These are phyloP conservation scores for Opisthocomus hoazin DNA, from an alignment of 2,113 vertebrate species.

Conservation along the genomic window DNA sequence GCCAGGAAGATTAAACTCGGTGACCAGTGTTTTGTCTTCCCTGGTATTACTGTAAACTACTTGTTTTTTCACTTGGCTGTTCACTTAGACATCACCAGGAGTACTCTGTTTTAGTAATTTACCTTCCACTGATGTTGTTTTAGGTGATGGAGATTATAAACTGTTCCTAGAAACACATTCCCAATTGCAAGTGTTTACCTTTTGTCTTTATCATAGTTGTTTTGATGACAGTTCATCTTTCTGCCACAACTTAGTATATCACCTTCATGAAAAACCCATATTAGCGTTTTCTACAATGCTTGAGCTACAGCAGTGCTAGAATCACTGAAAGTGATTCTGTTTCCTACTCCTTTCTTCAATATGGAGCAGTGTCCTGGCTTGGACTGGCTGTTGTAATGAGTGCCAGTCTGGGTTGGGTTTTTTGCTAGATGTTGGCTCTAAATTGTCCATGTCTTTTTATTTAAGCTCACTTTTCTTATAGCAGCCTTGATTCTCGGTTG, in stretches of 20 bases:
- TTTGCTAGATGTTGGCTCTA: background rate
- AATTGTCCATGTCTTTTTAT: background rate
- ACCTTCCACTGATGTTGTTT: background rate
- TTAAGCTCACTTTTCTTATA: background rate
- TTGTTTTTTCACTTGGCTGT: background rate
- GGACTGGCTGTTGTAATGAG: background rate
- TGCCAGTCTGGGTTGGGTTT: rapidly evolving
- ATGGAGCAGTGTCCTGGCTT: background rate
- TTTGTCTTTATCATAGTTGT: background rate
- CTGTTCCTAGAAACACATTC: background rate
- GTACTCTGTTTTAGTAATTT: background rate
- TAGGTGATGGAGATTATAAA: background rate
- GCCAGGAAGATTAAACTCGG: background rate
- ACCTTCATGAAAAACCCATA: background rate
- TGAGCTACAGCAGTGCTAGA: background rate
- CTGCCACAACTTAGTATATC: background rate
- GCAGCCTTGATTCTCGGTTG: background rate
- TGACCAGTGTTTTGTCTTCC: background rate
- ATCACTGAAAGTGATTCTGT: background rate
- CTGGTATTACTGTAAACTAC: background rate
- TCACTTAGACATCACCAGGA: background rate
- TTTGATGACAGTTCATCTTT: background rate
- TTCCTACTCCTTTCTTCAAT: background rate
- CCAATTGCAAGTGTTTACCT: background rate
- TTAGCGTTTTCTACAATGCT: background rate